Percentiles rank a stretch among this genome's conserved stretches.
phyloP scores from a whole-genome alignment of 2,888 invertebrate genomes.

The Hanleya hanleyi region DNA sequence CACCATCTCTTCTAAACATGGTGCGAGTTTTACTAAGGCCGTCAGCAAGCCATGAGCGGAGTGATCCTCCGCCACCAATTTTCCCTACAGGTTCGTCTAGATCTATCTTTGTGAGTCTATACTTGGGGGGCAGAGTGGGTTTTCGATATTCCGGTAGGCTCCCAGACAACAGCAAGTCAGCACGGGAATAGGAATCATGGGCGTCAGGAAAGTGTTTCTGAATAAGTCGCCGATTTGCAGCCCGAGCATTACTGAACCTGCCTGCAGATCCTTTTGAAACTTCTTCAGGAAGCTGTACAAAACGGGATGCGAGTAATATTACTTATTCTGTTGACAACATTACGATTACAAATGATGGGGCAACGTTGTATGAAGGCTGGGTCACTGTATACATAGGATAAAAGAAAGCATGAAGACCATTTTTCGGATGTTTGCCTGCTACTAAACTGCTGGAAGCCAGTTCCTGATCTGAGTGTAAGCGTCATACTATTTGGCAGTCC shows the following conservation, averaged over 20 bases:
- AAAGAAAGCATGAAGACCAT: too few relatives aligned
- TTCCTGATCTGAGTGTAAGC: too few relatives aligned
- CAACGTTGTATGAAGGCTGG: conserved; percentile 8
- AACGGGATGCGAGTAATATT: conserved; percentile 9
- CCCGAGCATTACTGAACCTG: neutral
- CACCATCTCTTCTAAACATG: neutral
- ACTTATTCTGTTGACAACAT: too few relatives aligned
- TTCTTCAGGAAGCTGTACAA: conserved; percentile 1
- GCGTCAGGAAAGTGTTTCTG: neutral
- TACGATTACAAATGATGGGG: neutral
- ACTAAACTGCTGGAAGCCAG: too few relatives aligned
- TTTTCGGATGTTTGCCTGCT: too few relatives aligned
- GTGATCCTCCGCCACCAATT: neutral
- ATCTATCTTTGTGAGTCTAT: neutral
- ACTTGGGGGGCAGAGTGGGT: neutral
- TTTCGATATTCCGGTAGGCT: conserved; percentile 10
- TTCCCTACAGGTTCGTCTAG: neutral
- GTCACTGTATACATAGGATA: too few relatives aligned
- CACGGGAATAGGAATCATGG: neutral
- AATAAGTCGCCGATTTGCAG: neutral
- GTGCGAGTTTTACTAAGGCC: neutral
- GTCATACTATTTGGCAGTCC: too few relatives aligned
- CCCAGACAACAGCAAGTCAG: neutral
- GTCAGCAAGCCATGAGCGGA: conserved; percentile 4
- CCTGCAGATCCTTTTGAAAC: neutral